A percentile compares a stretch with the other conserved stretches of the same genome.
These are phyloP conservation scores for Tenthredo mesomela DNA, from an alignment of 2,888 invertebrate species.

Conservation along the genomic window DNA sequence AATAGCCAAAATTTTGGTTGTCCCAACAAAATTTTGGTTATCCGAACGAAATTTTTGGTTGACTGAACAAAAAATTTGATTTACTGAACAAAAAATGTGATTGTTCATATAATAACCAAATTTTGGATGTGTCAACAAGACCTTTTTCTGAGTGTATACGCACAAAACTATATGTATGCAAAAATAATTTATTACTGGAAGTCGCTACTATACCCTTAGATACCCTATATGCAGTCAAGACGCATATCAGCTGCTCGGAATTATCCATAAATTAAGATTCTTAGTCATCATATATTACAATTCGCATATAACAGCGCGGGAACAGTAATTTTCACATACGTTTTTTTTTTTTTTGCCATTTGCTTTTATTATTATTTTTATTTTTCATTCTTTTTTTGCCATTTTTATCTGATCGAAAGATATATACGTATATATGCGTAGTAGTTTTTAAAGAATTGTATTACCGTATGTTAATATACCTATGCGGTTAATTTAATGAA, in stretches of 20 bases:
- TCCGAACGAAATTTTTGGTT: no score
- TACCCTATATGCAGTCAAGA: neutral
- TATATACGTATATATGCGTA: no score
- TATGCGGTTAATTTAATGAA: neutral
- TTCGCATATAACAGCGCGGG: neutral
- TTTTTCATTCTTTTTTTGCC: neutral
- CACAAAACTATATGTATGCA: neutral
- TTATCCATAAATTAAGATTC: neutral
- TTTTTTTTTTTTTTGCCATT: neutral
- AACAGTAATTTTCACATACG: neutral
- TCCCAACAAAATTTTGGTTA: no score
- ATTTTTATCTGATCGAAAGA: neutral
- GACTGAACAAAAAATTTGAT: no score
- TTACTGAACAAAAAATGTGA: no score
- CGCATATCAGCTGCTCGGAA: neutral
- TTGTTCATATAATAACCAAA: no score
- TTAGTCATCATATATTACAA: neutral
- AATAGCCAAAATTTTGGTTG: no score
- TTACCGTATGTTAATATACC: neutral
- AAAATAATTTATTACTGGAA: neutral
- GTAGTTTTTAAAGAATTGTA: neutral
- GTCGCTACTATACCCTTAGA: neutral
- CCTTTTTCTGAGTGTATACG: no score
- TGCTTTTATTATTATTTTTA: no score
- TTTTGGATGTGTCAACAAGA: no score